Evolutionary conservation across 2,113 vertebrate species (phyloP).

Genomic region (Leucoraja erinaceus): DNA sequence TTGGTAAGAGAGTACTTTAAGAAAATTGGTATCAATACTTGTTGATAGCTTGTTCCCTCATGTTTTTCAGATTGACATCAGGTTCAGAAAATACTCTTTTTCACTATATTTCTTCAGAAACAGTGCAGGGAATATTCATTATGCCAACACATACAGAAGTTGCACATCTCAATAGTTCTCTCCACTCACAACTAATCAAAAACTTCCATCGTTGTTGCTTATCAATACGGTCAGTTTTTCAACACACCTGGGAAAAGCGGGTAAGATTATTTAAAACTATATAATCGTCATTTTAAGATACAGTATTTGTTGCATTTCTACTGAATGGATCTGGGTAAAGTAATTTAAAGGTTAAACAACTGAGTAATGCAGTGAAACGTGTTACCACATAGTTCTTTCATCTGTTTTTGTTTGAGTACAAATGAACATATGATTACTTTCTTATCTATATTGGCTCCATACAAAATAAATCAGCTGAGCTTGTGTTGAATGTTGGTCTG

Average conservation of each 20-base stretch:
- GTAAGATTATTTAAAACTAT: slow-evolving; percentile 51
- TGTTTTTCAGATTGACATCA: slow-evolving; percentile 67
- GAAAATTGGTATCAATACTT: neutral
- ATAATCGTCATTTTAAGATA: neutral
- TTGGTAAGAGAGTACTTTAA: neutral
- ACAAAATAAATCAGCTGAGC: neutral
- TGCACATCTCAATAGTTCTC: slow-evolving; percentile 70
- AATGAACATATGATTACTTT: no score
- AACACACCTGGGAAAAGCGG: slow-evolving; percentile 67
- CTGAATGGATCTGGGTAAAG: neutral
- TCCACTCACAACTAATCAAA: slow-evolving; percentile 81
- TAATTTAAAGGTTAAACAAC: neutral
- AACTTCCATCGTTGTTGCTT: slow-evolving; percentile 95
- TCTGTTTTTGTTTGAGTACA: neutral
- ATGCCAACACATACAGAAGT: slow-evolving; percentile 82
- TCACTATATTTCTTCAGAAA: slow-evolving; percentile 87
- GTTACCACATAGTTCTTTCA: neutral
- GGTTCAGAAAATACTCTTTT: slow-evolving; percentile 90
- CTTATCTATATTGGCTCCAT: neutral
- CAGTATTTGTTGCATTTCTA: neutral
- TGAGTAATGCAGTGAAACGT: neutral
- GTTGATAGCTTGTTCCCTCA: neutral
- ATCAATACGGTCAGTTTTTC: slow-evolving; percentile 79
- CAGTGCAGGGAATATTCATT: slow-evolving; percentile 85
- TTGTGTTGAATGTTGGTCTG: neutral